phyloP scores from a whole-genome alignment of 2,113 vertebrate species.

The Calidris pugnax region DNA sequence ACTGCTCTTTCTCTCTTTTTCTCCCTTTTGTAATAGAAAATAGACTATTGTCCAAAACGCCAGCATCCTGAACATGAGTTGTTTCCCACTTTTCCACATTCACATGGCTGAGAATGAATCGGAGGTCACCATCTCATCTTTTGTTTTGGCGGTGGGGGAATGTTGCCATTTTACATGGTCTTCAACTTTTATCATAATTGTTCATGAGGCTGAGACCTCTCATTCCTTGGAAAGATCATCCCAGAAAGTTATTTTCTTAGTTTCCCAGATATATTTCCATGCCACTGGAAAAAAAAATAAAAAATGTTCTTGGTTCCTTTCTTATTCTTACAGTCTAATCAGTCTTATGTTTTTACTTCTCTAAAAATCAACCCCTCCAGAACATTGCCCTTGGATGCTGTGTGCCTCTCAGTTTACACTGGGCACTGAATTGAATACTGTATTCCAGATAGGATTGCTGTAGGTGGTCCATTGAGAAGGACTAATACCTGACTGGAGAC shows the following conservation, averaged over 20 bases:
- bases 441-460: background rate
- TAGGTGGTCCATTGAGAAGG: background rate
- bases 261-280: background rate
- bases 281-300: background rate
- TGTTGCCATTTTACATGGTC: background rate
- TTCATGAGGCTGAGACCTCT: background rate
- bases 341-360: background rate
- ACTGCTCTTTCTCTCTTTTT: background rate
- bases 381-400: background rate
- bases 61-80: background rate
- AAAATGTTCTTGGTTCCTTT: background rate
- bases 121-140: background rate
- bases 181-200: background rate
- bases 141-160: background rate
- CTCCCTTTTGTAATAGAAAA: background rate
- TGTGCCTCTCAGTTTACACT: background rate
- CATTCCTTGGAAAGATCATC: background rate
- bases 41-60: background rate
- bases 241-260: background rate
- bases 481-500: background rate
- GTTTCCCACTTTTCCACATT: background rate
- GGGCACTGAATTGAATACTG: background rate
- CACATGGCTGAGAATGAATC: background rate
- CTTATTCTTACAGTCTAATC: background rate
- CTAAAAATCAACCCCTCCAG: background rate